phyloP scores from a whole-genome alignment of 2,888 invertebrate genomes.

The Caradrina kadenii region DNA sequence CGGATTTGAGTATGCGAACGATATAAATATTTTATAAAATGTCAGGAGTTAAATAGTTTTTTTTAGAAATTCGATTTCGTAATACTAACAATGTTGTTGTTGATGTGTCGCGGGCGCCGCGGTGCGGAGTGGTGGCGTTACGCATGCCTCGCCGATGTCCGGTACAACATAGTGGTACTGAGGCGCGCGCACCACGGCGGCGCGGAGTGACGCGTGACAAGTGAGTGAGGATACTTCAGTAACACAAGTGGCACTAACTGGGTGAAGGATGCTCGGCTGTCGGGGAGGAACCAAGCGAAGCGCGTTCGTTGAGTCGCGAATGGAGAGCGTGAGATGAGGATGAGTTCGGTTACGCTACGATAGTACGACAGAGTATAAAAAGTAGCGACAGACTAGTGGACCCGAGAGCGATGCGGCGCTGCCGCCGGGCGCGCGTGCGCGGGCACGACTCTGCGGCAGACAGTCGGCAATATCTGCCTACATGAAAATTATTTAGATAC shows the following conservation, averaged over 20 bases:
- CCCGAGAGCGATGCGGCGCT: conserved; percentile 82
- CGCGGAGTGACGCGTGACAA: conserved; percentile 72
- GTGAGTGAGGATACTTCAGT: conserved; percentile 82
- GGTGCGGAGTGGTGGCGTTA: conserved; percentile 41
- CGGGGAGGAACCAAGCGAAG: conserved; percentile 75
- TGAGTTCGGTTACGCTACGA: conserved; percentile 81
- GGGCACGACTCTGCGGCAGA: conserved; percentile 76
- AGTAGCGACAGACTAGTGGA: conserved; percentile 88
- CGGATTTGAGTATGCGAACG: conserved; percentile 79
- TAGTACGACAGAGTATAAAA: conserved; percentile 87
- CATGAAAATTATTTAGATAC: conserved; percentile 91
- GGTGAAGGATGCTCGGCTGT: conserved; percentile 67
- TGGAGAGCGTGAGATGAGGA: conserved; percentile 74
- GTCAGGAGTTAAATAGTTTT: conserved; percentile 82
- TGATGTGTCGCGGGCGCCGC: conserved; percentile 65
- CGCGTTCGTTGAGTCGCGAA: conserved; percentile 74
- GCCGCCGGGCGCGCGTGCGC: conserved; percentile 73
- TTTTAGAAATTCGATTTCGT: conserved; percentile 85
- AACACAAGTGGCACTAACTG: conserved; percentile 71
- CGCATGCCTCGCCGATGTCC: neutral
- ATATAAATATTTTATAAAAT: conserved; percentile 85
- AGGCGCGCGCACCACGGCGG: conserved; percentile 40
- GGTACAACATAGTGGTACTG: too few relatives aligned
- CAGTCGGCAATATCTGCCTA: conserved; percentile 85
- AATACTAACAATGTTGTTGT: conserved; percentile 78